Percentiles rank a stretch among this genome's conserved stretches.
Conservation (phyloP, 1,140 invertebrate species). For the Varroa destructor region DNA sequence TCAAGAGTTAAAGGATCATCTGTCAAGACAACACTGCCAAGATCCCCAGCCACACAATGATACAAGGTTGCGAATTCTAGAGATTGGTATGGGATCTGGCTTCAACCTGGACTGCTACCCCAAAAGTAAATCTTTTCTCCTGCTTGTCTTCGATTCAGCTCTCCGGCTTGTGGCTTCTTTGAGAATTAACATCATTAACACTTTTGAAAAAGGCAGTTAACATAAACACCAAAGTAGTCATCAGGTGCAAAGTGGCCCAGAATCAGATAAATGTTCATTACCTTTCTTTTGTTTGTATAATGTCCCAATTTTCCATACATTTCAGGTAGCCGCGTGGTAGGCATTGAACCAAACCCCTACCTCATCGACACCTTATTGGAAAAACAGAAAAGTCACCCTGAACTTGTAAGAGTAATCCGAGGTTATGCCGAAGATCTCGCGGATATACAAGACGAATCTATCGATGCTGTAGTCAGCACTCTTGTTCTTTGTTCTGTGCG, state of each 20-base stretch:
- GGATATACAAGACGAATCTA: constrained; percentile 36
- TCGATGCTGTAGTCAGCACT: constrained; percentile 40
- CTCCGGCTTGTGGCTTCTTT: no score
- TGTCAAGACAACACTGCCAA: neutral
- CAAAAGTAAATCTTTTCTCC: neutral
- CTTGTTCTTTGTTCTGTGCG: constrained; percentile 38
- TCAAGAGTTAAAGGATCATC: neutral
- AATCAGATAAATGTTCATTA: no score
- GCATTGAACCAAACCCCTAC: constrained; percentile 1
- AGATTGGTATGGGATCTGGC: constrained; percentile 33
- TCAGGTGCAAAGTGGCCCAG: no score
- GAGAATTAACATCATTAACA: no score
- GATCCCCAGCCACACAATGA: constrained; percentile 1
- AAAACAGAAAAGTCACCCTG: constrained; percentile 28
- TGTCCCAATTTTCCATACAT: no score
- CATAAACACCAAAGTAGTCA: no score
- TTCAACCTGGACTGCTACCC: constrained; percentile 32
- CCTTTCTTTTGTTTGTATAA: no score
- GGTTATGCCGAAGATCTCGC: constrained; percentile 39
- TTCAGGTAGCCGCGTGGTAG: constrained; percentile 5
- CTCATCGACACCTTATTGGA: constrained; percentile 1
- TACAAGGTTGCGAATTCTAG: constrained; percentile 26
- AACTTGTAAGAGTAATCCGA: constrained; percentile 33
- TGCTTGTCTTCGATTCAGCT: no score
- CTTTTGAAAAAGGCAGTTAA: no score